These are phyloP conservation scores for Zophobas atratus DNA, from an alignment of 1,140 invertebrate genomes.

Conservation along the genomic window DNA sequence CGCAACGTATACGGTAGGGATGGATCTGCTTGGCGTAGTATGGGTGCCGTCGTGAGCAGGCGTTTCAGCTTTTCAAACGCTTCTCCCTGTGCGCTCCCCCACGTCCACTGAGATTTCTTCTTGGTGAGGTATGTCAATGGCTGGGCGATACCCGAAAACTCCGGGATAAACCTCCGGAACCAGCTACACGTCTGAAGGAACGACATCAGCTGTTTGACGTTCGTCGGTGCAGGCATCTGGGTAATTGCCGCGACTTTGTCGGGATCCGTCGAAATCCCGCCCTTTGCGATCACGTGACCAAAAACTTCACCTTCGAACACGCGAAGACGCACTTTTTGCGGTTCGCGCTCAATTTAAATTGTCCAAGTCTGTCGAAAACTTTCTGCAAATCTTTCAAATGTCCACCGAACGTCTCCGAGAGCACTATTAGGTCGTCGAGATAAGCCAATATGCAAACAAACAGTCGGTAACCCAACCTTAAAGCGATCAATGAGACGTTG, in stretches of 20 bases:
- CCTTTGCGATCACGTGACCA: constrained; percentile 65
- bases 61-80: constrained; percentile 22
- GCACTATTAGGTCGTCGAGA: constrained; percentile 68
- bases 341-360: constrained; percentile 64
- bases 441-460: constrained; percentile 59
- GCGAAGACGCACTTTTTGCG: constrained; percentile 66
- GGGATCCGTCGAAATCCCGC: constrained; percentile 64
- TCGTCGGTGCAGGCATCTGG: constrained; percentile 60
- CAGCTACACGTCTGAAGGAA: constrained; percentile 26
- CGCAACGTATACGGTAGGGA: constrained; percentile 57
- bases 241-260: constrained; percentile 64
- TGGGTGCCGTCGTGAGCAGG: constrained; percentile 30
- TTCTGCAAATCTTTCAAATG: constrained; percentile 64
- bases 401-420: constrained; percentile 63
- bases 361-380: constrained; percentile 63
- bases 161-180: constrained; percentile 12
- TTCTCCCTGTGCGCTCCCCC: not conserved
- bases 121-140: not conserved
- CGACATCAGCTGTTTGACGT: constrained; percentile 56
- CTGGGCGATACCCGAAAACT: not conserved
- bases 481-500: constrained; percentile 19
- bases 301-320: constrained; percentile 61
- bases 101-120: constrained; percentile 4
- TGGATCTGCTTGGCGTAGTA: constrained; percentile 58
- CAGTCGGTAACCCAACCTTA: too few species aligned